Evolutionary conservation across 2,797 vertebrate genomes (phyloP).

Genomic region (Paguma larvata): DNA sequence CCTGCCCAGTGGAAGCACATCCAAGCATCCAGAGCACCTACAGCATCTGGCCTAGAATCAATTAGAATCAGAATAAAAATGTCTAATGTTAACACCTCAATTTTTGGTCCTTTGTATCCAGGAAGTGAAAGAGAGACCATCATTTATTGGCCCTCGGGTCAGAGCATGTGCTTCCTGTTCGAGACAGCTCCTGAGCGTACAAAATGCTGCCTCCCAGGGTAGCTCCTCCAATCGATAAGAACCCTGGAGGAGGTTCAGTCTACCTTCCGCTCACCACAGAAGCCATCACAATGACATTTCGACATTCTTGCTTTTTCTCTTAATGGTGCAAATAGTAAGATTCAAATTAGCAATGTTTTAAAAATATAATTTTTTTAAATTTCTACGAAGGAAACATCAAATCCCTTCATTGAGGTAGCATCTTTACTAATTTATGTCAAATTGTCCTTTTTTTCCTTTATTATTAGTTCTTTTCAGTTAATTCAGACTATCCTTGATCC

Average conservation of each 20-base stretch:
- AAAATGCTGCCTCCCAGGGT: not conserved
- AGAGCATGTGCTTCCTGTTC: not conserved
- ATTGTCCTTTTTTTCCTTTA: conserved; percentile 41
- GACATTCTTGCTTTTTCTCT: conserved; percentile 21
- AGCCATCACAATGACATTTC: not conserved
- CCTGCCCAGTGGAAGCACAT: not conserved
- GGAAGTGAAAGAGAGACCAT: not conserved
- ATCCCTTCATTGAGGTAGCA: conserved; percentile 17
- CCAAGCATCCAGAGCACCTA: not conserved
- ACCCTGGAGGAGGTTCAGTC: not conserved
- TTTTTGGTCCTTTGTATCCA: not conserved
- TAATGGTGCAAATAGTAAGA: conserved; percentile 22
- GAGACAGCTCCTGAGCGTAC: not conserved
- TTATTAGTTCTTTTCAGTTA: not conserved
- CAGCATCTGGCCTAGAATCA: not conserved
- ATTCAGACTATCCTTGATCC: not conserved
- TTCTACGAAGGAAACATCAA: not conserved
- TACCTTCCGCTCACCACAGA: not conserved
- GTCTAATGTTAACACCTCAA: not conserved
- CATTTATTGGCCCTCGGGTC: not conserved
- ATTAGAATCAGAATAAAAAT: not conserved
- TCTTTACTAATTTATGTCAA: conserved; percentile 52
- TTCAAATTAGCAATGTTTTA: conserved; percentile 43
- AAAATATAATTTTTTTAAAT: conserved; percentile 12
- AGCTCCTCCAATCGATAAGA: not conserved